Conservation (phyloP, 1,140 invertebrate species). For the Steinernema khuongi region DNA sequence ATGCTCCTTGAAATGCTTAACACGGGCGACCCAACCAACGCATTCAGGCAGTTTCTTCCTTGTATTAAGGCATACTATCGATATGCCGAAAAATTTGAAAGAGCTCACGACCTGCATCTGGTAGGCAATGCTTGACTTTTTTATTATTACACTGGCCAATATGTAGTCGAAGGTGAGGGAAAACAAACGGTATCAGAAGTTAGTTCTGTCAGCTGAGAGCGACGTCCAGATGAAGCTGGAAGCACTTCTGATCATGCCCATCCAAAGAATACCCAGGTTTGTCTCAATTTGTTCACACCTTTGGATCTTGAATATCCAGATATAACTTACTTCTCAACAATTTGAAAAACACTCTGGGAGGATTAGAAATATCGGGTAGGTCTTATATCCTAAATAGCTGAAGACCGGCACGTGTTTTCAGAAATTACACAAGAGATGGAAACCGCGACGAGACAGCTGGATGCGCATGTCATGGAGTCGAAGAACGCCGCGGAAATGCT, state of each 20-base stretch:
- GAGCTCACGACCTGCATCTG: background rate
- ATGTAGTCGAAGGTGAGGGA: background rate
- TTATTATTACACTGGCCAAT: background rate
- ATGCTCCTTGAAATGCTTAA: background rate
- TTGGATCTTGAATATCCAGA: background rate
- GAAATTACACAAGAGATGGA: background rate
- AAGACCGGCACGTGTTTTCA: background rate
- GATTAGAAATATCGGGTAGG: background rate
- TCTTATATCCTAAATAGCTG: no score
- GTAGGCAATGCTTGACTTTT: background rate
- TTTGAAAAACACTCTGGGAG: background rate
- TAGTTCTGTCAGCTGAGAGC: background rate
- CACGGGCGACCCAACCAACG: background rate
- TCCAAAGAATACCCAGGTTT: background rate
- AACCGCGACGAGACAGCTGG: background rate
- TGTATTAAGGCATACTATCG: background rate
- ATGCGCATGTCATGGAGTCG: background rate
- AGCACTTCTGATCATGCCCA: background rate
- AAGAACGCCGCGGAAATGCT: background rate
- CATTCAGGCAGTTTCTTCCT: background rate
- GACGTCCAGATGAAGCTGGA: background rate
- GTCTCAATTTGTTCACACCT: background rate
- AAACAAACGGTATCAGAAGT: background rate
- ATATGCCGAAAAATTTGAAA: background rate
- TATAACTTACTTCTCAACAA: background rate